Base-by-base conservation (phyloP, 2,888 invertebrate genomes). In the Halictus quadricinctus region DNA sequence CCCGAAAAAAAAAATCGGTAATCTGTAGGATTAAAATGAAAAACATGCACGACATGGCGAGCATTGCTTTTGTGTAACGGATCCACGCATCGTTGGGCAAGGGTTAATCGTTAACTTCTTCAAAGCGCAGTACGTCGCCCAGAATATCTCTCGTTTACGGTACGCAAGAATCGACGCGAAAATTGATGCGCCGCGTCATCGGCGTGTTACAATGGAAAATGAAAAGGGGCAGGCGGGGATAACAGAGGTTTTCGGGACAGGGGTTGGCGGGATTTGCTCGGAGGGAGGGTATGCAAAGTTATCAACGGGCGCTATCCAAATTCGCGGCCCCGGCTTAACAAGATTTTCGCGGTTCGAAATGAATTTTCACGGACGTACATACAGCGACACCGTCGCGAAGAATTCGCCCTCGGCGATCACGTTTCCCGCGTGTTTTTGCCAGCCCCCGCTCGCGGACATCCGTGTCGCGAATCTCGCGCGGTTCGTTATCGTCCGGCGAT, bases 11-110 rank as follows among this genome's bases (percentile, higher is more conserved):
- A 36, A 36, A 36, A 4, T 36, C 36, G 36, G 36, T 36, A 60
- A 60, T 13, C 13, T 6, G 15, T 36, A 66, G 36, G 66, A 29
- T 18, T 66, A 66, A 66, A 66, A 36, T 36, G 36, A 66, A 7
- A 66, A 66, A 36, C 66, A 66, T 15, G 18, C 36, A 29, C 66
- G 18, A 66, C 3, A 12, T 1, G 29, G 5, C 25, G 25, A 12
- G 25, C 60, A 25, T 60, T 60, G 29, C 66, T 66, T 66, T 66
- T 66, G 66, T 66, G 29, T 66, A 36, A 54, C 54, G 41, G 41
- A 69, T 72, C 58, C 81, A 81, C 73, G 78, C 78, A 73, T 78
- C 78, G 36, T 29, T 66, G 66, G 66, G 66, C 66, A 66, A 66
- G 66, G 66, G 66, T 66, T 66, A 66, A 66, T 66, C 66, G 66